phyloP scores from a whole-genome alignment of 2,888 invertebrate genomes.

The Imbricaverruca yamaguchii region DNA sequence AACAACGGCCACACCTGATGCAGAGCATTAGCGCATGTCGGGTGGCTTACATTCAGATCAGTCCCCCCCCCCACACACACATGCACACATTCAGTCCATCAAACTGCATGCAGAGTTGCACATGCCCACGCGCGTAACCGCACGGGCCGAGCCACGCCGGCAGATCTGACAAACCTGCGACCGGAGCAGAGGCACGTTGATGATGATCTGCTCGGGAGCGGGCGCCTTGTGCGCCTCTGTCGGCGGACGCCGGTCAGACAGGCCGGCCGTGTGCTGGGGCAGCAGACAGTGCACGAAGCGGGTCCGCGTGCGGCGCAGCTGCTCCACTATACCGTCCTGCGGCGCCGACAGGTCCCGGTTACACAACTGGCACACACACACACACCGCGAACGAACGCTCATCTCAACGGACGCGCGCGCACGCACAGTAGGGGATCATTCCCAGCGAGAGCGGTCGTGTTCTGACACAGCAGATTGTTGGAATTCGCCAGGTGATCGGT shows the following conservation, averaged over 20 bases:
- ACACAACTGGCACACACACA: not conserved
- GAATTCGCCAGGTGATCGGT: no score
- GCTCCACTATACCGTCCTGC: conserved; percentile 85
- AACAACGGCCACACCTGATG: no score
- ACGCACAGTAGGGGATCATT: no score
- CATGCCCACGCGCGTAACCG: no score
- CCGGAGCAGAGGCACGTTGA: conserved; percentile 78
- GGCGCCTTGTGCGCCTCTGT: conserved; percentile 23
- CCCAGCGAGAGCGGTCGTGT: no score
- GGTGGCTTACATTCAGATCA: no score
- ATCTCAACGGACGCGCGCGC: not conserved
- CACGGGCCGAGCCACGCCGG: no score
- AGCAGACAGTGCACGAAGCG: conserved; percentile 82
- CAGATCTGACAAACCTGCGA: conserved; percentile 57
- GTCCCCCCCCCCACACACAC: no score
- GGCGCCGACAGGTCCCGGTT: conserved; percentile 33
- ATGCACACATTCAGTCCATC: no score
- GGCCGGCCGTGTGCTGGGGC: conserved; percentile 67
- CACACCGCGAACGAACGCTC: not conserved
- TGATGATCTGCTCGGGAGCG: conserved; percentile 42
- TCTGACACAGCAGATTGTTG: no score
- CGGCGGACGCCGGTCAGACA: conserved; percentile 46
- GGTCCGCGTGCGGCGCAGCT: conserved; percentile 72
- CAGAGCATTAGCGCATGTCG: no score
- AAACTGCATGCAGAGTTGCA: no score